Percentiles rank a stretch among this genome's conserved stretches.
phyloP scores from a whole-genome alignment of 2,888 invertebrate species.

The Ganaspis brasiliensis region DNA sequence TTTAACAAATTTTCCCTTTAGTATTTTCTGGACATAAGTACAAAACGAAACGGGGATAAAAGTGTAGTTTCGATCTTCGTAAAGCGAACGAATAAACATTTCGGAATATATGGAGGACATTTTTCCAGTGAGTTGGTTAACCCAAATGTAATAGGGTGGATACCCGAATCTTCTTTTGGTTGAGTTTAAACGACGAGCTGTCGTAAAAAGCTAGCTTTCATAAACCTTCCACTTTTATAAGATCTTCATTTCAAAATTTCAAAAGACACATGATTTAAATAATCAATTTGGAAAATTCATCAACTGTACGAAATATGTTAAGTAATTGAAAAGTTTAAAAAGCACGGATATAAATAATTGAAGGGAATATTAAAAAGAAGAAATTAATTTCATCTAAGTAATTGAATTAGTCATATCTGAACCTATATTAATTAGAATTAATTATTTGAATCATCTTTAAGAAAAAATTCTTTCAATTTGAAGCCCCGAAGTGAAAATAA shows the following conservation, averaged over 20 bases:
- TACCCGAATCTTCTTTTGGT: slow-evolving; percentile 8
- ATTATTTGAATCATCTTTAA: too few relatives aligned
- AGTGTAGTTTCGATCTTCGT: slow-evolving; percentile 11
- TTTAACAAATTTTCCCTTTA: not conserved
- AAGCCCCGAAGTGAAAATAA: too few relatives aligned
- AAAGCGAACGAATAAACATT: slow-evolving; percentile 21
- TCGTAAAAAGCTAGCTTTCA: slow-evolving; percentile 22
- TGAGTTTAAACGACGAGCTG: not conserved
- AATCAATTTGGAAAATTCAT: too few relatives aligned
- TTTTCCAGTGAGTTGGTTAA: slow-evolving; percentile 5
- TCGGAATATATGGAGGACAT: slow-evolving; percentile 19
- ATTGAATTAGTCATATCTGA: too few relatives aligned
- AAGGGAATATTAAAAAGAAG: too few relatives aligned
- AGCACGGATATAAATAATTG: too few relatives aligned
- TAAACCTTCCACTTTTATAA: slow-evolving; percentile 4
- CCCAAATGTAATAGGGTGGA: slow-evolving; percentile 15
- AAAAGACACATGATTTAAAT: not conserved
- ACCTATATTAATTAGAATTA: too few relatives aligned
- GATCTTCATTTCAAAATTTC: slow-evolving; percentile 3
- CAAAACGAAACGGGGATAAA: slow-evolving; percentile 1
- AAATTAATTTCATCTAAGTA: too few relatives aligned
- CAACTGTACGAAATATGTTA: too few relatives aligned
- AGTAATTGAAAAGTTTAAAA: too few relatives aligned
- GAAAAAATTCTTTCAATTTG: too few relatives aligned
- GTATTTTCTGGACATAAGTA: not conserved